phyloP scores from a whole-genome alignment of 2,888 invertebrate species.

The Lithodes maja region DNA sequence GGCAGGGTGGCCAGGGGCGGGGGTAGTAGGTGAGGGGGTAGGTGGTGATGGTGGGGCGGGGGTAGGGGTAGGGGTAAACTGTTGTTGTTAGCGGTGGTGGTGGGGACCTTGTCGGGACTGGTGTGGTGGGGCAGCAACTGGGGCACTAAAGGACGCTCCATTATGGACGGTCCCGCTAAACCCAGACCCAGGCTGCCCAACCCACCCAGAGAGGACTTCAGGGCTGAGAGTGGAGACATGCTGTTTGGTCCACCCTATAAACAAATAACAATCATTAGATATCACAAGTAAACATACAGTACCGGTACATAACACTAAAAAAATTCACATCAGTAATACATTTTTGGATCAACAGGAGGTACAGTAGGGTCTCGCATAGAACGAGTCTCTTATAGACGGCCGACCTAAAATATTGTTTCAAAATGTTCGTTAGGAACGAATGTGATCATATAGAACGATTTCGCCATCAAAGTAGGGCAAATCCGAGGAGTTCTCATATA shows the following conservation, averaged over 20 bases:
- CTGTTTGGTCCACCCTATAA: constrained; percentile 62
- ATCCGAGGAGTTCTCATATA: too few relatives aligned
- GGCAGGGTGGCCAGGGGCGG: constrained; percentile 54
- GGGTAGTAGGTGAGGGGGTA: constrained; percentile 58
- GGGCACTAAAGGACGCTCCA: constrained; percentile 65
- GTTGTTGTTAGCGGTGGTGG: constrained; percentile 48
- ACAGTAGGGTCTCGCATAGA: too few relatives aligned
- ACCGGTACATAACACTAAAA: background rate
- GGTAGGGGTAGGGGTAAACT: constrained; percentile 23
- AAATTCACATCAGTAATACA: background rate
- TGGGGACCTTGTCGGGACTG: constrained; percentile 13
- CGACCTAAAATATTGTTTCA: too few relatives aligned
- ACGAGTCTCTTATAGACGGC: too few relatives aligned
- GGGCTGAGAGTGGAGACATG: constrained; percentile 59
- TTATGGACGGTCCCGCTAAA: constrained; percentile 47
- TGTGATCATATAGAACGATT: too few relatives aligned
- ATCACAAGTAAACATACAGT: background rate
- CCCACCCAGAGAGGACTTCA: constrained; percentile 57
- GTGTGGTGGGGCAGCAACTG: constrained; percentile 65
- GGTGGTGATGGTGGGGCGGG: constrained; percentile 27
- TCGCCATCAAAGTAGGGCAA: too few relatives aligned
- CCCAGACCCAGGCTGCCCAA: constrained; percentile 54
- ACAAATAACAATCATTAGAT: background rate
- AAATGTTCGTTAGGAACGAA: too few relatives aligned
- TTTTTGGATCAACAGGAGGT: too few relatives aligned